Evolutionary conservation across 2,888 invertebrate species (phyloP), one percentile per base, ranked within the genome.

Genomic region (Diploptera punctata): DNA sequence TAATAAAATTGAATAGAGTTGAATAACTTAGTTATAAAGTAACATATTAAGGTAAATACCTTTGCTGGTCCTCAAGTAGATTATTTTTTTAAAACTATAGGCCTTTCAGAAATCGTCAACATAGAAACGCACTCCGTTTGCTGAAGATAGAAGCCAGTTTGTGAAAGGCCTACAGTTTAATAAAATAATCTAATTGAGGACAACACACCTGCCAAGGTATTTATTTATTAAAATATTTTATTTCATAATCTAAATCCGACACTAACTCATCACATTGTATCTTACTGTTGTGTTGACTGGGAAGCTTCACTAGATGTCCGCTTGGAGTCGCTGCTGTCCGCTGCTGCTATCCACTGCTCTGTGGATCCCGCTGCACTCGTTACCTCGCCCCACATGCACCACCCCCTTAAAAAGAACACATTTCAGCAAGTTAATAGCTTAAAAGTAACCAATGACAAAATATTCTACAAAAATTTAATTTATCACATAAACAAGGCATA

Each of bases 271-370:
- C n/a, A n/a, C n/a, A n/a, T n/a, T n/a, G n/a, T n/a, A n/a, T n/a
- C n/a, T n/a, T 57, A 57, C 57, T 57, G 16, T 21, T 57, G 24
- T 16, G n/a, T 57, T 57, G 10, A 29, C 29, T 29, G 57, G 57
- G 57, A 29, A 57, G 57, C 57, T 57, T 57, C 57, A 57, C 57
- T 57, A 57, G 57, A 57, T 57, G 31, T 2, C 57, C 57, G 26
- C 57, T 26, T 29, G n/a, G 29, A 24, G 29, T 26, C 57, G 57
- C 57, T 57, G 57, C 57, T 57, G 57, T 57, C 57, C 29, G 57
- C 57, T 57, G 57, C 33, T 33, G 33, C 33, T 33, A 10, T 57
- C 57, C 57, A 57, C 57, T 57, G 31, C 29, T 29, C 13, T 24
- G 57, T 57, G 57, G 57, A 57, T 31, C 57, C 57, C 29, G 29